Evolutionary conservation across 1,140 invertebrate genomes (phyloP), one percentile per base, ranked within the genome.

Genomic region (Eufriesea mexicana): DNA sequence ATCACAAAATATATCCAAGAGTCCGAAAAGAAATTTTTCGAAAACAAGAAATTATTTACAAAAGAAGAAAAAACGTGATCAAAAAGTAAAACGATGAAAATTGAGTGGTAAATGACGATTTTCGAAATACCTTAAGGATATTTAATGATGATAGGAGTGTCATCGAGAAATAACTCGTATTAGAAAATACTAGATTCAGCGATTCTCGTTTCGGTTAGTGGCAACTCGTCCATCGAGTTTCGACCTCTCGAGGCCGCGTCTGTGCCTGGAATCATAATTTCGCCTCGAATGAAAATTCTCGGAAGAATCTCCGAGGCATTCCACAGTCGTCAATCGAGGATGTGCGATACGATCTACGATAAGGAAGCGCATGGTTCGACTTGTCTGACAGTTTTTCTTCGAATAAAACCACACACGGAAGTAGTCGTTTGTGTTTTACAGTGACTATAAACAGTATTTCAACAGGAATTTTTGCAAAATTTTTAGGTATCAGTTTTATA

Each of bases 251-350:
- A 71, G 68, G 68, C 45, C 68, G 68, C 47, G 47, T 71, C n/a
- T 71, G 68, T 71, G 68, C 68, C 68, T 71, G 45, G 68, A 71
- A 71, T 71, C 25, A 71, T 71, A 71, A 71, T 71, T 71, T 28
- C 47, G n/a, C n/a, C 51, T 71, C n/a, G 68, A 71, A 51, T 71
- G n/a, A 71, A 71, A 51, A 71, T 71, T 71, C 68, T 71, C 16
- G 45, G 25, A 51, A 71, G 68, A 71, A 49, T 71, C 68, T 25
- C 68, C 8, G 47, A 71, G 47, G 68, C 68, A 71, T 71, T 51
- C 68, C 68, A 71, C n/a, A 51, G 25, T 71, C 68, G 45, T 71
- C 68, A 20, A 71, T 51, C 47, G 47, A 51, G 47, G 47, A 71
- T 71, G 45, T 71, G 47, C 68, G 68, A 71, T 70, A 70, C 68